These are phyloP conservation scores for Physeter macrocephalus DNA, from an alignment of 2,113 vertebrate genomes.

Conservation along the genomic window DNA sequence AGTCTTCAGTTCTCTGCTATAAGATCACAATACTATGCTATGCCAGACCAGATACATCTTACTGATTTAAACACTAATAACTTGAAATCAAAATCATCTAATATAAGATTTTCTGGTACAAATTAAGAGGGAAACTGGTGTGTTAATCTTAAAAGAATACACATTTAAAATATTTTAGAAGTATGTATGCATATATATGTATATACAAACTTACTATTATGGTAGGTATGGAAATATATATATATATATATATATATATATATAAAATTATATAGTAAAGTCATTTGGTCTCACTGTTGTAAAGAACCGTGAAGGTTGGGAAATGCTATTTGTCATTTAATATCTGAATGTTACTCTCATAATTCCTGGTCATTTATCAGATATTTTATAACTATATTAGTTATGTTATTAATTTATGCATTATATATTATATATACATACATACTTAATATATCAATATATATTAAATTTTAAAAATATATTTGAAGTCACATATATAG, in stretches of 20 bases:
- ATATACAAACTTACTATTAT: neutral
- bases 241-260: neutral
- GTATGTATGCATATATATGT: neutral
- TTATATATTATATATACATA: neutral
- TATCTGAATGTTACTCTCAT: neutral
- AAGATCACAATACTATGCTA: neutral
- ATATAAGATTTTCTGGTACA: neutral
- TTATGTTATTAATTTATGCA: neutral
- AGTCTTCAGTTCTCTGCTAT: neutral
- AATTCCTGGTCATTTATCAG: neutral
- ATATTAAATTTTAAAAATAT: neutral
- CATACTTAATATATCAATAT: neutral
- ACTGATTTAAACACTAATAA: neutral
- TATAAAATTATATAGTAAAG: neutral
- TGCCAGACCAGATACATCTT: neutral
- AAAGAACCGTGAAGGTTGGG: neutral
- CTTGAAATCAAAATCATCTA: neutral
- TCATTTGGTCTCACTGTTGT: neutral
- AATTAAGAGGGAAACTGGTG: neutral
- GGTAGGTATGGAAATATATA: too few species aligned
- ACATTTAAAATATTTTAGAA: neutral
- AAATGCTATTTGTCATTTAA: neutral
- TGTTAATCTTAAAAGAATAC: neutral
- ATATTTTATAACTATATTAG: neutral
- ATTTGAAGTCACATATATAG: neutral